Base-by-base conservation (phyloP, 2,113 vertebrate species). In the Perca flavescens region DNA sequence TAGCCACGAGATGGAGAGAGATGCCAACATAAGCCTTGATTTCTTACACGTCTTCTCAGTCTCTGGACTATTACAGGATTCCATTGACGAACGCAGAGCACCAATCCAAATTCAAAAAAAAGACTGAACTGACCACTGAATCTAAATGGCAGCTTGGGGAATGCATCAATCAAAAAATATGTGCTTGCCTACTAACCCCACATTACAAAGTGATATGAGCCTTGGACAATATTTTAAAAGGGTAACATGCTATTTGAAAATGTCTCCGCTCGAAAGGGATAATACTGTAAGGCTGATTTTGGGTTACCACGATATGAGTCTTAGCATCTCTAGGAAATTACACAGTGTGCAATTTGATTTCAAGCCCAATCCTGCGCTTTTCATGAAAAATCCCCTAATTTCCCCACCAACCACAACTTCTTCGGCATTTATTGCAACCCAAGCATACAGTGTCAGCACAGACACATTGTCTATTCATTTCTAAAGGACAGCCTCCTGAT, bases 141-240 rank as follows among this genome's bases (percentile, higher is more conserved):
- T 88, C 71, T 73, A 85, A 88, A 89, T 73, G 63, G 79, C 84
- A 89, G 85, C 71, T 85, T 77, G 67, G 88, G 83, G 77, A 87
- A 85, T 74, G 71, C 80, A 90, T 93, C 91, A 91, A 87, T 92
- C 87, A 92, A 83, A 85, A 79, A 81, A 77, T 74, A 89, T 86
- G 75, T 70, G 76, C 60, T 86, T 50, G 62, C 60, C 61, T 80
- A 70, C 70, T 56, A 79, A 89, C 56, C 73, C 77, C 68, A 74
- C 74, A 85, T 66, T 84, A 85, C 74, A 82, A 85, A 79, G 70
- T 86, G 76, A 73, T 79, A 80, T 74, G 64, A 80, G 79, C 53
- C 79, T 56, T 50, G 47, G 77, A 85, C 50, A 56, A 82, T 78
- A 47, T 83, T 79, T 83, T 53, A 80, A 69, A 72, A 52, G 63